phyloP scores from a whole-genome alignment of 2,888 invertebrate species.

The Cyrtodaria siliqua region DNA sequence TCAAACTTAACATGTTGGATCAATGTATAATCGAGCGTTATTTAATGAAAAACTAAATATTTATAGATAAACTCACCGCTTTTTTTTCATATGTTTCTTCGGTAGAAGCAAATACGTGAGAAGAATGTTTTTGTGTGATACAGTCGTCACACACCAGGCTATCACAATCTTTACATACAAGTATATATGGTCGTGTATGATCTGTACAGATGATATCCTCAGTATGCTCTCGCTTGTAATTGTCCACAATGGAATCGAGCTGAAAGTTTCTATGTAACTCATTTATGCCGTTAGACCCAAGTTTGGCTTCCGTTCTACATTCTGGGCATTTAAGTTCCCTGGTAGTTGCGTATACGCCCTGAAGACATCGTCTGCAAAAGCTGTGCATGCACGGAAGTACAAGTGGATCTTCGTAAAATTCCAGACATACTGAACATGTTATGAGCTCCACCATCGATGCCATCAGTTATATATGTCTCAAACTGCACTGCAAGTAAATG shows the following conservation, averaged over 20 bases:
- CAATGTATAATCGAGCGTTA: too few species aligned
- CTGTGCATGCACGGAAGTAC: conserved; percentile 62
- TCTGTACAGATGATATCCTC: conserved; percentile 13
- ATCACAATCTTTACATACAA: conserved; percentile 42
- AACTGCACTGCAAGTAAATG: too few species aligned
- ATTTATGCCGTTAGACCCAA: conserved; percentile 45
- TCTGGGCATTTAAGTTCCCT: conserved; percentile 52
- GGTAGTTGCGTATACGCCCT: conserved; percentile 27
- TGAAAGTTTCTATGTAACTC: conserved; percentile 49
- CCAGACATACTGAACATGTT: conserved; percentile 59
- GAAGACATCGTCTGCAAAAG: conserved; percentile 48
- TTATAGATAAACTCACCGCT: too few species aligned
- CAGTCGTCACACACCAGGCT: conserved; percentile 42
- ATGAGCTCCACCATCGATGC: conserved; percentile 49
- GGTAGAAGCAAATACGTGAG: conserved; percentile 21
- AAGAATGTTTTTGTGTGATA: conserved; percentile 21
- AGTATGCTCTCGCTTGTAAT: conserved; percentile 31
- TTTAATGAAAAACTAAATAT: too few species aligned
- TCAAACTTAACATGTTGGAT: too few species aligned
- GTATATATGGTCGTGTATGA: conserved; percentile 19
- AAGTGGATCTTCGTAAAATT: conserved; percentile 51
- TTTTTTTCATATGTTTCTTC: conserved; percentile 20
- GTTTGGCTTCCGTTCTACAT: conserved; percentile 43
- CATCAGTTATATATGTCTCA: too few species aligned
- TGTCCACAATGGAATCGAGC: conserved; percentile 48